Conservation (phyloP, 2,797 vertebrate species). For the Hylomyscus alleni region DNA sequence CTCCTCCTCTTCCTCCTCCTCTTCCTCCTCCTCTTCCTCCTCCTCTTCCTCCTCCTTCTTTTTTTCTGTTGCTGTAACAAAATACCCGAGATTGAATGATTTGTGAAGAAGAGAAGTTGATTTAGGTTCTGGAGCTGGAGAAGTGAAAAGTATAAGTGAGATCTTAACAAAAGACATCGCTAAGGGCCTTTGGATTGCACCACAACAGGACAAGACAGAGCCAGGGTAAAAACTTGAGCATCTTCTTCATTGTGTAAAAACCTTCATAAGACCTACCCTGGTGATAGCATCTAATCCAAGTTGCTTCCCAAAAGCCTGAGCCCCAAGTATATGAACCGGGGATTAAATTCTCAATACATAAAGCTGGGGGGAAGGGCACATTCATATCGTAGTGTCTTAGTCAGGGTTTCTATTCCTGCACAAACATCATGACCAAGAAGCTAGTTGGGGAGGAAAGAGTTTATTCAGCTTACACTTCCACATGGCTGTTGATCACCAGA, state of each 20-base stretch:
- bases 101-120: background rate
- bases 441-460: too few relatives aligned
- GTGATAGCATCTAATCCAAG: background rate
- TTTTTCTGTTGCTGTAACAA: background rate
- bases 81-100: background rate
- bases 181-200: background rate
- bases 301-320: background rate
- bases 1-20: background rate
- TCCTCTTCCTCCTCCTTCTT: too few relatives aligned
- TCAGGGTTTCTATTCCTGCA: too few relatives aligned
- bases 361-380: too few relatives aligned
- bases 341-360: background rate
- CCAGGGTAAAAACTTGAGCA: too few relatives aligned
- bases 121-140: background rate
- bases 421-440: too few relatives aligned
- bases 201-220: background rate
- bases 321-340: background rate
- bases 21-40: background rate
- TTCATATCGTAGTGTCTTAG: background rate
- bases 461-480: too few relatives aligned
- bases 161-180: background rate
- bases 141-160: background rate
- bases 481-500: too few relatives aligned
- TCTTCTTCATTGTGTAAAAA: background rate
- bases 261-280: background rate